Evolutionary conservation across 23 tunicate genomes (phyloP).

Genomic region (Ascidia mentula): DNA sequence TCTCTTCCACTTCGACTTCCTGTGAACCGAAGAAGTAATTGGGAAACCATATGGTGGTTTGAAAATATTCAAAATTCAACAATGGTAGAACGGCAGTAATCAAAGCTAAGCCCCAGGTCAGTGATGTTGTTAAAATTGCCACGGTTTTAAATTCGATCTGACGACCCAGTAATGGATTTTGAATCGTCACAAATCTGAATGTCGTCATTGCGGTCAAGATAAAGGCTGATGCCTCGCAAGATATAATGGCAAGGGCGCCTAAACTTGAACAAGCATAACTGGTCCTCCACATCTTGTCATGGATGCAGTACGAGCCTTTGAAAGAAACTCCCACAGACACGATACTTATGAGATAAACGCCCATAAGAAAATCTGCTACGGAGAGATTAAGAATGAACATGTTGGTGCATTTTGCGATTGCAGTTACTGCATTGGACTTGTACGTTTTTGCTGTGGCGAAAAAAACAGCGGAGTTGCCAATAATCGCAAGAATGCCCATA

Average conservation of each 20-base stretch:
- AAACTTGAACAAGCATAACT: constrained; percentile 34
- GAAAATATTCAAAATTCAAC: constrained; percentile 1
- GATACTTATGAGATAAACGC: constrained; percentile 41
- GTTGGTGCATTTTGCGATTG: background rate
- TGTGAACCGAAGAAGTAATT: background rate
- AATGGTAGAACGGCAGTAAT: background rate
- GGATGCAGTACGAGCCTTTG: constrained; percentile 25
- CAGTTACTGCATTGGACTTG: background rate
- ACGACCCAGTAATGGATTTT: constrained; percentile 50
- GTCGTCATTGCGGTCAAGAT: constrained; percentile 79
- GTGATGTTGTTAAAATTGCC: background rate
- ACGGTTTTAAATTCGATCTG: constrained; percentile 8
- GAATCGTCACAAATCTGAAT: constrained; percentile 51
- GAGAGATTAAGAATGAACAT: constrained; percentile 61
- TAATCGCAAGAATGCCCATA: background rate
- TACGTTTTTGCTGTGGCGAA: background rate
- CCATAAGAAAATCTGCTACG: constrained; percentile 70
- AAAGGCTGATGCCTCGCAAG: constrained; percentile 52
- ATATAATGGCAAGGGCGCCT: constrained; percentile 50
- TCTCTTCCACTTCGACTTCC: background rate
- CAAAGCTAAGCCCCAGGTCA: background rate
- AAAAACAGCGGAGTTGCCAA: constrained; percentile 10
- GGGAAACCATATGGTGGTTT: background rate
- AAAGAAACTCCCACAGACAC: constrained; percentile 26
- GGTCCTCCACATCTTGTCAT: constrained; percentile 37